Base-by-base conservation (phyloP, 2,113 vertebrate genomes). In the Picathartes gymnocephalus region DNA sequence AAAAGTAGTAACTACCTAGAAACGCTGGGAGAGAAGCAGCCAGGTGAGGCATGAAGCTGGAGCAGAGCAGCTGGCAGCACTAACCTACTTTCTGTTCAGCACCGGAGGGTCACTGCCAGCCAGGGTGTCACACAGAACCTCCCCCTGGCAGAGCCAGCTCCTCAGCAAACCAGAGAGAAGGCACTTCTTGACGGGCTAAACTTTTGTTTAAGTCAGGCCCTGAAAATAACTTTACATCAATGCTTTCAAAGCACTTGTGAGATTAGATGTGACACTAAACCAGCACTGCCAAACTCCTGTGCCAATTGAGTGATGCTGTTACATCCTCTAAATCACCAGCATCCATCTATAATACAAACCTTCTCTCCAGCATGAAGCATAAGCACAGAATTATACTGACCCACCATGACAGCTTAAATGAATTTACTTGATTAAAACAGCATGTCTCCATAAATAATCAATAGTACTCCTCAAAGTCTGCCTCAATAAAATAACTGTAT, bases 371-470 rank as follows among this genome's bases (percentile, higher is more conserved):
- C 72, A 58, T 21, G 54, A 90, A 93, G 60, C 10, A 0, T 42
- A 89, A 95, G 90, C 70, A 78, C 70, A 74, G 93, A 78, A 69
- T 81, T 86, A 72, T 39, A 90, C 70, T 96, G 92, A 96, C 77
- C 96, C 86, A 69, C 57, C 84, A 70, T 27, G 80, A 90, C 92
- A 96, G 89, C 77, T 74, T 86, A 88, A 94, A 95, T 86, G 60
- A 91, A 92, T 93, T 94, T 81, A 81, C 56, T 96, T 86, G 88
- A 96, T 96, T 93, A 95, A 97, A 95, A 97, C 73, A 96, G 81
- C 94, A 88, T 86, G 89, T 91, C 95, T 95, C 95, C 95, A 97
- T 93, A 96, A 96, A 96, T 93, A 97, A 97, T 97, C 97, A 94
- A 96, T 95, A 96, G 13, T 61, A 66, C 78, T 91, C 56, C 90